A percentile compares a stretch with the other conserved stretches of the same genome.
Evolutionary conservation across 2,113 vertebrate species (phyloP).

Genomic region (Oophaga pumilio): DNA sequence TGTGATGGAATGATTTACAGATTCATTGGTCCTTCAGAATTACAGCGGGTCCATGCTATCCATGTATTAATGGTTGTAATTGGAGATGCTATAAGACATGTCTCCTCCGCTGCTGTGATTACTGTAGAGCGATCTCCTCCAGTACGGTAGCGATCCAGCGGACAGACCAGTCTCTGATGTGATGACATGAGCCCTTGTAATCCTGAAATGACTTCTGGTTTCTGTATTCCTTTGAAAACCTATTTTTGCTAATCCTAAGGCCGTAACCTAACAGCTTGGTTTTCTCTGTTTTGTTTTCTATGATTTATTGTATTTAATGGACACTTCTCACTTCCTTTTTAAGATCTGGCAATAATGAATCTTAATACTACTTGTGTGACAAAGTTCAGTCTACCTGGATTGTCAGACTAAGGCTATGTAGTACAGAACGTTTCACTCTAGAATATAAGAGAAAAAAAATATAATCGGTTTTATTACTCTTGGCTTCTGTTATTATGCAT

Average conservation of each 20-base stretch:
- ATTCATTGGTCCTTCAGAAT: slow-evolving; percentile 65
- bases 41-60: slow-evolving; percentile 62
- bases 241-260: neutral
- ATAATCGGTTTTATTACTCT: no score
- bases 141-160: no score
- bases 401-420: neutral
- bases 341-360: neutral
- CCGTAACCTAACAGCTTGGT: neutral
- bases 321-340: neutral
- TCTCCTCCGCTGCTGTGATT: no score
- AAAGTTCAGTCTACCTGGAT: neutral
- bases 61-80: neutral
- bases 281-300: neutral
- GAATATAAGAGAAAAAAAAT: no score
- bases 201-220: slow-evolving; percentile 68
- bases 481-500: no score
- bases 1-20: slow-evolving; percentile 34
- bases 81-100: neutral
- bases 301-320: neutral
- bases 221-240: slow-evolving; percentile 32
- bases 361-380: neutral
- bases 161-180: no score
- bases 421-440: no score
- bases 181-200: slow-evolving; percentile 63
- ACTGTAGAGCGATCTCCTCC: no score